These are phyloP conservation scores for Labia minor DNA, from an alignment of 2,888 invertebrate species.

Conservation along the genomic window DNA sequence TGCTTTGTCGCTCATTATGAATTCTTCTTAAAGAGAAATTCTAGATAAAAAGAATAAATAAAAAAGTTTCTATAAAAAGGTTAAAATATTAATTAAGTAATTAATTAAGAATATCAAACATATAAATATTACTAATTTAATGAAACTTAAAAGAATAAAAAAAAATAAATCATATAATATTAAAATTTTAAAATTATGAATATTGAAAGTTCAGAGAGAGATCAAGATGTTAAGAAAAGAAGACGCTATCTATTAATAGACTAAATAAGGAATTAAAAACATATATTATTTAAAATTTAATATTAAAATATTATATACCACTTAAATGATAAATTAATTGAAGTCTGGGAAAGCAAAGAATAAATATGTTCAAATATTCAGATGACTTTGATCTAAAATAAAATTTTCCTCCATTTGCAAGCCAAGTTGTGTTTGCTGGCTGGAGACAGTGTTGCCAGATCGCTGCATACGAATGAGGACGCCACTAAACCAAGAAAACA, in stretches of 20 bases:
- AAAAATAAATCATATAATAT: no score
- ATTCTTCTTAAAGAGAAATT: neutral
- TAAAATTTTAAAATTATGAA: no score
- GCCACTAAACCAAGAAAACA: no score
- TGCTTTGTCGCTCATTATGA: neutral
- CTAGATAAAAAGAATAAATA: neutral
- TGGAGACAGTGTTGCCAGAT: neutral
- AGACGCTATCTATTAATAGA: neutral
- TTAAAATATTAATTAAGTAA: neutral
- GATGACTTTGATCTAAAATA: neutral
- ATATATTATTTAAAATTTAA: neutral
- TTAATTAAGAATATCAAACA: no score
- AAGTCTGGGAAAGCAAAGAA: neutral
- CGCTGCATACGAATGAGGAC: neutral
- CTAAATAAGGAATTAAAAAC: neutral
- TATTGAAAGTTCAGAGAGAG: neutral
- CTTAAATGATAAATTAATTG: neutral
- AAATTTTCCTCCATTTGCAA: neutral
- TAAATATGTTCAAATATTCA: neutral
- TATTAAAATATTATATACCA: neutral
- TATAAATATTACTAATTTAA: no score
- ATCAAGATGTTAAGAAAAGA: neutral
- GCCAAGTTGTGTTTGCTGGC: constrained; percentile 7
- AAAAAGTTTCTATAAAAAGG: neutral
- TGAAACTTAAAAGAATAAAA: no score